Evolutionary conservation across 2,113 vertebrate genomes (phyloP).

Genomic region (Ophthalmolycus amberensis): DNA sequence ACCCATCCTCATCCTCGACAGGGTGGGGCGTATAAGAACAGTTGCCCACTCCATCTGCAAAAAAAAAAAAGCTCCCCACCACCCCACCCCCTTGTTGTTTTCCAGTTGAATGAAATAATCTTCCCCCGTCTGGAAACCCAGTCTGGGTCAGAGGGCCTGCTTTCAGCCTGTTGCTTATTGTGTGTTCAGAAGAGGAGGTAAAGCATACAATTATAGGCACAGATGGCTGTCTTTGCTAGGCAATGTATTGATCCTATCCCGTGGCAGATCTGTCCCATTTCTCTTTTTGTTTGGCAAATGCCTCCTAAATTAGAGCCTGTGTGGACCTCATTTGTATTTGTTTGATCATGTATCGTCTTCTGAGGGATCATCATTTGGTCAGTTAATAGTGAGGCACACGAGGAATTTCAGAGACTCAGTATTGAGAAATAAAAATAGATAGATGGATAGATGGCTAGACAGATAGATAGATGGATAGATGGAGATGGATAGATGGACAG

Average conservation of each 20-base stretch:
- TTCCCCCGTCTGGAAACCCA: constrained; percentile 82
- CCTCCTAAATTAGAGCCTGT: constrained; percentile 51
- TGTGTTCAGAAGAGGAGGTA: constrained; percentile 81
- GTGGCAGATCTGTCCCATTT: constrained; percentile 73
- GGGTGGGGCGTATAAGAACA: constrained; percentile 79
- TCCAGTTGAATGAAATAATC: constrained; percentile 87
- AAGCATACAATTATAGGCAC: constrained; percentile 85
- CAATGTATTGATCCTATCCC: constrained; percentile 80
- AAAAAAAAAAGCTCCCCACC: constrained; percentile 61
- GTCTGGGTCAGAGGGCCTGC: constrained; percentile 85
- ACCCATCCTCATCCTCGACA: constrained; percentile 61
- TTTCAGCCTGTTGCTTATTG: constrained; percentile 88
- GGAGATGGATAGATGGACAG: background rate
- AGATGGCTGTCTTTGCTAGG: constrained; percentile 85
- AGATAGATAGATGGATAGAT: background rate
- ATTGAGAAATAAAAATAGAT: background rate
- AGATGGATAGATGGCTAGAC: background rate
- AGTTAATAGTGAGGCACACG: constrained; percentile 15
- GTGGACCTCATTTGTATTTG: constrained; percentile 57
- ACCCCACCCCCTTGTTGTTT: constrained; percentile 83
- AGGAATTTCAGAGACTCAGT: background rate
- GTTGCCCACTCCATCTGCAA: constrained; percentile 78
- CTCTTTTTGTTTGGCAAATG: constrained; percentile 70
- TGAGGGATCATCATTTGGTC: constrained; percentile 45
- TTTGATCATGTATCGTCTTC: constrained; percentile 70